Evolutionary conservation across 2,113 vertebrate genomes (phyloP).

Genomic region (Ophthalmolycus amberensis): DNA sequence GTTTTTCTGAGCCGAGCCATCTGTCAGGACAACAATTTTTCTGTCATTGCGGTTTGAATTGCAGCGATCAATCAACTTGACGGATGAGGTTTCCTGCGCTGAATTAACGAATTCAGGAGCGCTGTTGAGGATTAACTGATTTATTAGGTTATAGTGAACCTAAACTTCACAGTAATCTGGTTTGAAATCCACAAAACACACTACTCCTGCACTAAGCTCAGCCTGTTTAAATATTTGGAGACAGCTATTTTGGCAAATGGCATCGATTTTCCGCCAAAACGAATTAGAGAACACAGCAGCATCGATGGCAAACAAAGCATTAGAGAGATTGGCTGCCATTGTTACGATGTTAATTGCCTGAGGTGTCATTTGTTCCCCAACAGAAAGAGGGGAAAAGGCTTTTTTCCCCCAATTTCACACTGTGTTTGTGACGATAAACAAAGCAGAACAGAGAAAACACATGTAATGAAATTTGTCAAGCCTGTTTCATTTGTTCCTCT

Average conservation of each 20-base stretch:
- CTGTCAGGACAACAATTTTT: slow-evolving; percentile 64
- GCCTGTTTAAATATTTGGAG: slow-evolving; percentile 62
- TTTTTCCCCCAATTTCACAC: neutral
- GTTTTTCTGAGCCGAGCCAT: slow-evolving; percentile 48
- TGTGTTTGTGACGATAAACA: slow-evolving; percentile 45
- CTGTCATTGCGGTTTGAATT: slow-evolving; percentile 61
- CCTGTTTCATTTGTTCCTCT: slow-evolving; percentile 3
- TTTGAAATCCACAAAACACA: slow-evolving; percentile 28
- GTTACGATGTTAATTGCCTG: slow-evolving; percentile 62
- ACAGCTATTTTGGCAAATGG: slow-evolving; percentile 63
- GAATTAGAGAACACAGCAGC: slow-evolving; percentile 58
- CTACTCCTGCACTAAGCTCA: slow-evolving; percentile 24
- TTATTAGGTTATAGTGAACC: slow-evolving; percentile 19
- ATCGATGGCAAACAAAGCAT: slow-evolving; percentile 70
- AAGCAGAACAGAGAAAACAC: slow-evolving; percentile 16
- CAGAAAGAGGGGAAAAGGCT: neutral
- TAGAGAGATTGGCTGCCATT: slow-evolving; percentile 63
- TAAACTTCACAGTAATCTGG: slow-evolving; percentile 2
- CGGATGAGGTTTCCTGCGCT: slow-evolving; percentile 29
- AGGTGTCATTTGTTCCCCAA: slow-evolving; percentile 59
- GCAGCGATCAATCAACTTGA: slow-evolving; percentile 57
- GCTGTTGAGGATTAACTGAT: slow-evolving; percentile 17
- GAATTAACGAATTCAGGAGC: slow-evolving; percentile 41
- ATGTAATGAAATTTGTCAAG: slow-evolving; percentile 27
- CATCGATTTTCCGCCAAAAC: slow-evolving; percentile 67